Evolutionary conservation across 2,797 vertebrate species (phyloP), one percentile per base, ranked within the genome.

Genomic region (Holocentrus rufus): DNA sequence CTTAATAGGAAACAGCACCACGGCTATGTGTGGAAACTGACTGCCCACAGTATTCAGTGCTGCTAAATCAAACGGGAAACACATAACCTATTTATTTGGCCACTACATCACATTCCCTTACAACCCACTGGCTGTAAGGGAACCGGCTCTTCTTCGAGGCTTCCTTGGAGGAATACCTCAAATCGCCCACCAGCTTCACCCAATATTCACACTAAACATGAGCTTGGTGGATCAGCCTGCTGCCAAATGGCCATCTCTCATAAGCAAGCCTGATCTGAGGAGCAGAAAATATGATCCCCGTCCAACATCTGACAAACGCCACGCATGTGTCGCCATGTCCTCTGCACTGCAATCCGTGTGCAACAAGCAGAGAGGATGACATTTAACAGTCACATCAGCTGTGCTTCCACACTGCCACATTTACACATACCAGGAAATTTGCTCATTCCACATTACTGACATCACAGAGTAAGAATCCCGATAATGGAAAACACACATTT

Each of bases 11-110:
- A 52, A 65, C 61, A 57, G 61, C 31, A 72, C 59, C 23, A n/a
- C 57, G 63, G 79, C 61, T n/a, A 50, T 52, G 59, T 59, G 64
- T 17, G 23, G 55, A 72, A 46, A 58, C 47, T 1, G 63, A 13
- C 50, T 70, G 23, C 49, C 69, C 65, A 25, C 61, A 66, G 55
- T 39, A 72, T 74, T 62, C 54, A 30, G 65, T 54, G 54, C 47
- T 54, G 69, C 36, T 53, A 56, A 76, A 73, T 65, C 58, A 47
- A 58, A 65, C 17, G 13, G 25, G 59, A 68, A 67, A 23, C 47
- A 46, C 34, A 49, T 2, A 25, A 62, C 3, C 50, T 72, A 15
- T 5, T 44, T 44, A 44, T 44, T 44, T 44, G 14, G 42, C 36
- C 11, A 10, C 8, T 39, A 36, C 34, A 36, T 36, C 34, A 39